Conservation (phyloP, 2,888 invertebrate species). For the Drosophila cognata region DNA sequence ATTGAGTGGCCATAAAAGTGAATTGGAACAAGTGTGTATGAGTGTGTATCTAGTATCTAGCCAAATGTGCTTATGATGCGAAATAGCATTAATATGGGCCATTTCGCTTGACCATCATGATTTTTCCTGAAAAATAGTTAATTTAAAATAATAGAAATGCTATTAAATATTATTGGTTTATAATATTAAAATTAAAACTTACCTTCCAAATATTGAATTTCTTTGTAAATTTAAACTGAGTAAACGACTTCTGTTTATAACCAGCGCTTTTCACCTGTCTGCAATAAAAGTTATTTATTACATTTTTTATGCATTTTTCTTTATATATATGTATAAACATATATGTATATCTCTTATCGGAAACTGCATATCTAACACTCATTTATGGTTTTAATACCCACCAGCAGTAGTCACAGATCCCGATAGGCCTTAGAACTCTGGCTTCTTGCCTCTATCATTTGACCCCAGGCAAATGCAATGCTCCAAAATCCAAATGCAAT, state of each 20-base stretch:
- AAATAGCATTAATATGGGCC: background rate
- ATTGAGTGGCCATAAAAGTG: constrained; percentile 43
- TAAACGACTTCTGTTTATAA: background rate
- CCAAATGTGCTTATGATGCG: constrained; percentile 5
- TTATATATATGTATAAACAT: background rate
- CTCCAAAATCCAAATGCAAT: constrained; percentile 75
- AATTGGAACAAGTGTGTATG: background rate
- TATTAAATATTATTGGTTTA: background rate
- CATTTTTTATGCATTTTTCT: constrained; percentile 1
- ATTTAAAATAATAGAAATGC: background rate
- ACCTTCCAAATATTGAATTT: background rate
- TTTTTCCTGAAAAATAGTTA: background rate
- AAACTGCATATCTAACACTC: constrained; percentile 75
- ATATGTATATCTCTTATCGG: constrained; percentile 13
- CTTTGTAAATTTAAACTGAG: constrained; percentile 1
- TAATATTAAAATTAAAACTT: background rate
- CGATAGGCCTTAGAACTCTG: constrained; percentile 30
- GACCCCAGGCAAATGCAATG: constrained; percentile 30
- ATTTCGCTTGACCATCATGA: background rate
- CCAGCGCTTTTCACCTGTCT: constrained; percentile 1
- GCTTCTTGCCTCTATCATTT: constrained; percentile 1
- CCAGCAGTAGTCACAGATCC: constrained; percentile 27
- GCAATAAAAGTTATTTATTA: constrained; percentile 34
- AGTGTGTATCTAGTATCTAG: background rate
- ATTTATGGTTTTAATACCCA: constrained; percentile 62